A percentile compares a stretch with the other conserved stretches of the same genome.
Conservation (phyloP, 2,797 vertebrate genomes). For the Cichlasoma orientale region DNA sequence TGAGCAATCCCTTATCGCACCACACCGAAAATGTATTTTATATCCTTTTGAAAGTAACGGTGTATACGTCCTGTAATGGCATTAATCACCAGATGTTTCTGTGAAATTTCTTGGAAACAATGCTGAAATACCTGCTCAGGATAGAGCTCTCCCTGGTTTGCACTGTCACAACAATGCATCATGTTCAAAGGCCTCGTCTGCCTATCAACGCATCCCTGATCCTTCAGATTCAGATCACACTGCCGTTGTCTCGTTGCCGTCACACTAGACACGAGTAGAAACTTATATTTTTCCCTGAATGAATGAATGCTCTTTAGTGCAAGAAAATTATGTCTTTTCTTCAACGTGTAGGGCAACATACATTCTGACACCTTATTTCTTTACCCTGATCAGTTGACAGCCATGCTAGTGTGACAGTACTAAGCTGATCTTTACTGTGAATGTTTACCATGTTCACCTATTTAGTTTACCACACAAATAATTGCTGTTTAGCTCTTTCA, state of each 20-base stretch:
- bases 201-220: neutral
- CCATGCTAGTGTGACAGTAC: neutral
- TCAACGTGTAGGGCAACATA: neutral
- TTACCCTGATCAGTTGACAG: neutral
- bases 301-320: neutral
- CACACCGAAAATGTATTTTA: neutral
- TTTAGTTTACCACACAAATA: neutral
- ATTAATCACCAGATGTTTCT: slow-evolving; percentile 13
- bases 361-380: neutral
- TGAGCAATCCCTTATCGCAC: slow-evolving; percentile 33
- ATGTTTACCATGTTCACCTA: neutral
- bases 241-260: neutral
- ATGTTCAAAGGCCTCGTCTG: slow-evolving; percentile 18
- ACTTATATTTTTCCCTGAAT: neutral
- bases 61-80: slow-evolving; percentile 13
- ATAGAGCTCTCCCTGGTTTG: slow-evolving; percentile 12
- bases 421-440: neutral
- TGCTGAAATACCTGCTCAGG: neutral
- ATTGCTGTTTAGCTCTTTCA: neutral
- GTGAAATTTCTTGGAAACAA: neutral
- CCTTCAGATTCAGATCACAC: neutral
- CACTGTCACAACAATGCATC: slow-evolving; percentile 1
- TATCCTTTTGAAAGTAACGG: slow-evolving; percentile 3
- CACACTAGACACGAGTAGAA: neutral
- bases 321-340: neutral